A percentile compares a stretch with the other conserved stretches of the same genome.
These are phyloP conservation scores for Heliothis virescens DNA, from an alignment of 1,140 invertebrate species.

Conservation along the genomic window DNA sequence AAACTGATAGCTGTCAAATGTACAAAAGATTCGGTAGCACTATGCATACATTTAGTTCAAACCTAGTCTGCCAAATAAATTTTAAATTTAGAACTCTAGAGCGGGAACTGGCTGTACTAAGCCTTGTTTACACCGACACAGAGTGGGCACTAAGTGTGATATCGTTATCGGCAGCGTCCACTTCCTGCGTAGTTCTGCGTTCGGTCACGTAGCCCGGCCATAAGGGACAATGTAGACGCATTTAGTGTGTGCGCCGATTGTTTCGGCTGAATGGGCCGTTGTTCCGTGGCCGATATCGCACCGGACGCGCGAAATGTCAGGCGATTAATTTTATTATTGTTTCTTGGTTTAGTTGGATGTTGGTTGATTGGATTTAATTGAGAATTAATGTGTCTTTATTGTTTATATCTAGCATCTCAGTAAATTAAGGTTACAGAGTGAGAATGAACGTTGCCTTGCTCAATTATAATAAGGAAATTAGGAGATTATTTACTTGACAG, in stretches of 20 bases:
- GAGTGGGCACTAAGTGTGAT: conserved; percentile 48
- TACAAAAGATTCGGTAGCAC: no score
- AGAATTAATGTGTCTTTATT: background rate
- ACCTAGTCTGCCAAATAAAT: conserved; percentile 1
- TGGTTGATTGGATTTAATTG: conserved; percentile 41
- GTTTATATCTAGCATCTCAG: background rate
- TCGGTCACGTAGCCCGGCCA: conserved; percentile 50
- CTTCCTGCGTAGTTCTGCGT: conserved; percentile 51
- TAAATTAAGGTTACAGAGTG: background rate
- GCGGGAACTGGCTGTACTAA: background rate
- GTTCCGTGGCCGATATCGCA: conserved; percentile 44
- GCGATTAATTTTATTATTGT: conserved; percentile 44
- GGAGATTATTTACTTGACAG: no score
- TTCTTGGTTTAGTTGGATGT: conserved; percentile 26
- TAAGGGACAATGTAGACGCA: conserved; percentile 54
- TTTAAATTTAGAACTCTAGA: conserved; percentile 21
- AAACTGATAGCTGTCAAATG: no score
- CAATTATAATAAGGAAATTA: no score
- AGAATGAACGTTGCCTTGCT: no score
- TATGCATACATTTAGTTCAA: background rate
- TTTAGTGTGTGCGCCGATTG: conserved; percentile 46
- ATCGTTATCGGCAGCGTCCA: conserved; percentile 53
- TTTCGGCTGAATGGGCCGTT: conserved; percentile 46
- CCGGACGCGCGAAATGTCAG: conserved; percentile 47
- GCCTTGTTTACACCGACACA: conserved; percentile 45